These are phyloP conservation scores for Miichthys miiuy DNA, from an alignment of 2,797 vertebrate species.

Conservation along the genomic window DNA sequence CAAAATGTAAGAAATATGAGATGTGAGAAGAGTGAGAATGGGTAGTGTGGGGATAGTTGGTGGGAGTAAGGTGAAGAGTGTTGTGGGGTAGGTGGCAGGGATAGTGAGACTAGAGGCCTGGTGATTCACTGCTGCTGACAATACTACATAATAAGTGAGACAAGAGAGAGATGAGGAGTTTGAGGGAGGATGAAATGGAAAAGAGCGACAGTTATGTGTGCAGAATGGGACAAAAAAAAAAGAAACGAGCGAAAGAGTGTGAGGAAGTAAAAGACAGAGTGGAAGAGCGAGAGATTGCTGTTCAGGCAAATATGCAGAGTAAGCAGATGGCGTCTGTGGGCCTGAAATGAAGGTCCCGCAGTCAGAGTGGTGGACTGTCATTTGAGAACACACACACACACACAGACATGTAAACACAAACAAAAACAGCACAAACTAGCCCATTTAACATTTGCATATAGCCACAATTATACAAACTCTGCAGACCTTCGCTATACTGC, in stretches of 20 bases:
- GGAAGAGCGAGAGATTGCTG: conserved; percentile 35
- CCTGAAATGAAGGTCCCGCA: conserved; percentile 49
- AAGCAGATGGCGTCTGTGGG: conserved; percentile 56
- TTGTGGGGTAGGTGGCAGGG: neutral
- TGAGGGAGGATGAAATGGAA: conserved; percentile 37
- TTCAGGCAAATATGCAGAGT: conserved; percentile 55
- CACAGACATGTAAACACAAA: conserved; percentile 28
- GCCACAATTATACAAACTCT: neutral
- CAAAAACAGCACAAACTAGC: conserved; percentile 20
- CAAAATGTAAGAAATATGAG: conserved; percentile 38
- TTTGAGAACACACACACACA: conserved; percentile 40
- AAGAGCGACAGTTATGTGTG: conserved; percentile 12
- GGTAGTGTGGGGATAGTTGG: neutral
- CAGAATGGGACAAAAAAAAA: conserved; percentile 27
- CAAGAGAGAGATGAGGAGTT: conserved; percentile 25
- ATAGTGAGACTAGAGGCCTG: conserved; percentile 13
- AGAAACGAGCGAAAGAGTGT: conserved; percentile 27
- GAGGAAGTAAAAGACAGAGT: conserved; percentile 34
- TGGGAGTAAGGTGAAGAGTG: conserved; percentile 12
- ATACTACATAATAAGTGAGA: conserved; percentile 34
- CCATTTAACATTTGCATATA: conserved; percentile 26
- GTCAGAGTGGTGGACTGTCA: conserved; percentile 40
- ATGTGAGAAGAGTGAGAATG: conserved; percentile 18
- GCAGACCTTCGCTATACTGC: neutral
- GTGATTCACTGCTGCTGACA: conserved; percentile 39